A percentile compares a stretch with the other conserved stretches of the same genome.
Conservation (phyloP, 2,888 invertebrate genomes). For the Lasioglossum vierecki region DNA sequence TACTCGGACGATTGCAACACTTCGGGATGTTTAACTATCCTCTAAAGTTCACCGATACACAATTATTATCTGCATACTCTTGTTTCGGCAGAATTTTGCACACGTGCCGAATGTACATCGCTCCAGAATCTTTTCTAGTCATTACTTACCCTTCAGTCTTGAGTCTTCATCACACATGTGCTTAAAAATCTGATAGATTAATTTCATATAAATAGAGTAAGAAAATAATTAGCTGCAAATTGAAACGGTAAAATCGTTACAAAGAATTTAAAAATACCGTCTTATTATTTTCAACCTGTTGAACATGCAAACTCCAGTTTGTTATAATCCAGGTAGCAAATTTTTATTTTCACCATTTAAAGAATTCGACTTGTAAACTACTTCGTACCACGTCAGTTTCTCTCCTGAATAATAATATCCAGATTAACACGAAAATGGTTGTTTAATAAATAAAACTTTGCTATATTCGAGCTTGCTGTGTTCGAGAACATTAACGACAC, state of each 20-base stretch:
- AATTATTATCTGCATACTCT: slow-evolving; percentile 36
- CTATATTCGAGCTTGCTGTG: no score
- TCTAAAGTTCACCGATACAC: slow-evolving; percentile 56
- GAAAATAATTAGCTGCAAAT: no score
- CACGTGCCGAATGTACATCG: not conserved
- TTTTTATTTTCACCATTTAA: no score
- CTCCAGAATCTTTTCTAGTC: not conserved
- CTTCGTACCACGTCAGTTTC: not conserved
- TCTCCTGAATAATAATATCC: not conserved
- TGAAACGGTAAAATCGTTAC: no score
- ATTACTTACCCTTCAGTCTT: no score
- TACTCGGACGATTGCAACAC: slow-evolving; percentile 61
- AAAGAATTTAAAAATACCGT: no score
- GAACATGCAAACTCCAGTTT: no score
- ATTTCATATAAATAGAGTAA: not conserved
- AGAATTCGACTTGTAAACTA: no score
- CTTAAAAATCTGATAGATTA: not conserved
- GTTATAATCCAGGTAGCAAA: no score
- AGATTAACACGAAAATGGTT: not conserved
- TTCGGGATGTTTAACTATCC: slow-evolving; percentile 69
- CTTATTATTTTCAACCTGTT: no score
- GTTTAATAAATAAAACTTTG: not conserved
- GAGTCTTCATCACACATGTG: no score
- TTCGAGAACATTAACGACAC: slow-evolving; percentile 23
- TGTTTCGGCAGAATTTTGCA: not conserved